A percentile compares a stretch with the other conserved stretches of the same genome.
Conservation (phyloP, 2,888 invertebrate species). For the Syrista parreyssii region DNA sequence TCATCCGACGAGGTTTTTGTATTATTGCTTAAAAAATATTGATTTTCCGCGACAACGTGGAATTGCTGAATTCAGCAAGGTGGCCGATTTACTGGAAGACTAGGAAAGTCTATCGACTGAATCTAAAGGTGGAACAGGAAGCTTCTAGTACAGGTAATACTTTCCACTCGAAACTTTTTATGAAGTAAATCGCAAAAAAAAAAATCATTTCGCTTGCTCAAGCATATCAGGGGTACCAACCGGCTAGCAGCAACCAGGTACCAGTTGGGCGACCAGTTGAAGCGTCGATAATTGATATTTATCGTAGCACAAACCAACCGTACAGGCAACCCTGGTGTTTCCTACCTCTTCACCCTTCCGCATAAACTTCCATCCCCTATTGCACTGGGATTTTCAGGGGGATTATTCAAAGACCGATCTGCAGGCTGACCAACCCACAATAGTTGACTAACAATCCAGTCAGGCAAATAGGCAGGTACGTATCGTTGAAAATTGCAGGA, state of each 20-base stretch:
- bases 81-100: background rate
- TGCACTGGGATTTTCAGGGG: background rate
- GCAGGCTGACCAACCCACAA: background rate
- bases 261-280: slow-evolving; percentile 8
- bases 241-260: background rate
- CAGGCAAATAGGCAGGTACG: background rate
- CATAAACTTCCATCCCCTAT: background rate
- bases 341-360: background rate
- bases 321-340: background rate
- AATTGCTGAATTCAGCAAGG: slow-evolving; percentile 24
- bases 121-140: no score
- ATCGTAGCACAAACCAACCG: slow-evolving; percentile 16
- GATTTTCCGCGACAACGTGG: background rate
- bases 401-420: background rate
- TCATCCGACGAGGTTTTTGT: background rate
- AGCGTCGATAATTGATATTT: slow-evolving; percentile 38
- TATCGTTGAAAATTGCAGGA: background rate
- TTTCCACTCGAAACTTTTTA: slow-evolving; percentile 28
- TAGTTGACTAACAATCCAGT: background rate
- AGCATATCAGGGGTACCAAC: background rate
- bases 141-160: slow-evolving; percentile 15
- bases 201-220: background rate
- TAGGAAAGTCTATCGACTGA: background rate
- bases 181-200: no score
- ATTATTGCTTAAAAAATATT: background rate